Evolutionary conservation across 2,113 vertebrate genomes (phyloP), one percentile per base, ranked within the genome.

Genomic region (Chloebia gouldiae): DNA sequence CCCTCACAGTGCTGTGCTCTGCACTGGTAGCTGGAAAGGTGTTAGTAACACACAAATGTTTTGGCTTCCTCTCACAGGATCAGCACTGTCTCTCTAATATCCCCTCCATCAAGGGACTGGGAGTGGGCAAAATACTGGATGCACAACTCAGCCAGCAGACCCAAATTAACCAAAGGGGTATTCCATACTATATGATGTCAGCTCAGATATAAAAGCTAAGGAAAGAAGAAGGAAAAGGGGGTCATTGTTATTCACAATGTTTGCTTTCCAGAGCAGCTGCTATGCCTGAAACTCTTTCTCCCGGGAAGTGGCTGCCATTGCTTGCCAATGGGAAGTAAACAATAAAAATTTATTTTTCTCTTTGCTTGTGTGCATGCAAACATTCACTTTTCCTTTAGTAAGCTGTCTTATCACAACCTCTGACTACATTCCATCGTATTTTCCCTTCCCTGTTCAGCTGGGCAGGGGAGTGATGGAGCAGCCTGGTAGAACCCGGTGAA

Each of bases 401-500:
- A 70, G n/a, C 20, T 30, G 28, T 2, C 30, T 40, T 56, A 15
- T 61, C 73, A 39, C 64, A 54, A 6, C 24, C 30, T 25, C 4
- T 11, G 6, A 47, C 11, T 21, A 16, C 9, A 49, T 71, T 49
- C 40, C n/a, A 40, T 47, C 40, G 25, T 47, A 40, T n/a, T 70
- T 78, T 70, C 56, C 33, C 24, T 54, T 45, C 20, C 20, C 20
- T 47, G 10, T 40, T 63, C 24, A 21, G 6, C 12, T 24, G 23
- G 2, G 9, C 59, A 42, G 30, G 9, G 5, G 8, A n/a, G 13
- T 16, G 49, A 54, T n/a, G 13, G 56, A 45, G 47, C 0, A 0
- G 28, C 15, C 54, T 60, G 35, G 35, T 60, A 35, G 57, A 11
- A 60, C 57, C 24, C 25, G 35, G n/a, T 17, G 23, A 23, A 60